Conservation (phyloP, 2,888 invertebrate genomes). For the Dascillus cervinus region DNA sequence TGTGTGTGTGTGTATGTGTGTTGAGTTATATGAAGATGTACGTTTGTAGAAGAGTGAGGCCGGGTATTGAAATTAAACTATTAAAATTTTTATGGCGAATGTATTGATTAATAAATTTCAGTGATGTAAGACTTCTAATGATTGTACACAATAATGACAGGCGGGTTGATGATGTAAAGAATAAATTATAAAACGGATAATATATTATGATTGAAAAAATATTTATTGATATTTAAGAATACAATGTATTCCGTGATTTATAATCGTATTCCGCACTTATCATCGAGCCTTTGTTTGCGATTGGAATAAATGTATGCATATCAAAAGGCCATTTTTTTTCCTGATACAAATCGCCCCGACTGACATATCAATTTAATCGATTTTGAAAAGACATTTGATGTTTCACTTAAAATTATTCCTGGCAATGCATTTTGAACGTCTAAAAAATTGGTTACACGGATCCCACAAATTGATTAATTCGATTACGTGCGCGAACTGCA, state of each 20-base stretch:
- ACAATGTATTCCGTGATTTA: constrained; percentile 15
- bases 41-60: too few relatives aligned
- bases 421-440: too few relatives aligned
- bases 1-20: constrained; percentile 1
- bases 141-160: constrained; percentile 12
- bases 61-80: constrained; percentile 9
- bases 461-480: too few relatives aligned
- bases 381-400: too few relatives aligned
- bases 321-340: too few relatives aligned
- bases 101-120: constrained; percentile 15
- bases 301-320: too few relatives aligned
- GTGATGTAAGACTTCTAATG: constrained; percentile 14
- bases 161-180: constrained; percentile 11
- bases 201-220: constrained; percentile 15
- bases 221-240: constrained; percentile 15
- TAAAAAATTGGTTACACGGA: too few relatives aligned
- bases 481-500: too few relatives aligned
- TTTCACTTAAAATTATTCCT: too few relatives aligned
- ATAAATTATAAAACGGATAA: constrained; percentile 13
- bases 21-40: constrained; percentile 5
- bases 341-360: too few relatives aligned
- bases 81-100: constrained; percentile 11
- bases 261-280: constrained; percentile 2
- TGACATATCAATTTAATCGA: too few relatives aligned
- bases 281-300: too few relatives aligned